Evolutionary conservation across 1,140 invertebrate species (phyloP).

Genomic region (Planococcus citri): DNA sequence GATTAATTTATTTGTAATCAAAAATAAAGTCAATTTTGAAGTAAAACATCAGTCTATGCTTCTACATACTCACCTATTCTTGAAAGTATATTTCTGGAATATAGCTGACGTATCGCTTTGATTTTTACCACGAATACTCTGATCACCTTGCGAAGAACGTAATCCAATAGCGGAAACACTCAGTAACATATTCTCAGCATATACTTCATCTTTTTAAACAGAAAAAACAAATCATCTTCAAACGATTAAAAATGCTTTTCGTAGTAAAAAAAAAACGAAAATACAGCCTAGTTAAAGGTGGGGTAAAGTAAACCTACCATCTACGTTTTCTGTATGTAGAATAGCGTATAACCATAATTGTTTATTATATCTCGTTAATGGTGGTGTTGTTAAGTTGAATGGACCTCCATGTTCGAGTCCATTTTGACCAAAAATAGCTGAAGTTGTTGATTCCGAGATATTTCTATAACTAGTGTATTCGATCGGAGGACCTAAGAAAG

Average conservation of each 20-base stretch:
- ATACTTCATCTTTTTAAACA: slow-evolving; percentile 24
- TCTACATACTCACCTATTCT: neutral
- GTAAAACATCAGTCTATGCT: too few species aligned
- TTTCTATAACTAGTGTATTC: slow-evolving; percentile 58
- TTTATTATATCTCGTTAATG: slow-evolving; percentile 76
- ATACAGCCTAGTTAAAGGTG: too few species aligned
- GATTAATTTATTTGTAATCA: neutral
- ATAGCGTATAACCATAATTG: slow-evolving; percentile 86
- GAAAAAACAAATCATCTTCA: too few species aligned
- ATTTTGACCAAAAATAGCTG: slow-evolving; percentile 40
- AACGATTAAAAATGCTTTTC: too few species aligned
- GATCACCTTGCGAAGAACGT: neutral
- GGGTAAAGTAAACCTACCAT: slow-evolving; percentile 65
- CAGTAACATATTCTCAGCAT: slow-evolving; percentile 23
- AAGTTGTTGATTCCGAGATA: slow-evolving; percentile 35
- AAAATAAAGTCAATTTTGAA: too few species aligned
- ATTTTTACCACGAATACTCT: neutral
- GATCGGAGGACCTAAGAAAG: slow-evolving; percentile 66
- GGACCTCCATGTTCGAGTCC: slow-evolving; percentile 58
- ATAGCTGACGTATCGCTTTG: neutral
- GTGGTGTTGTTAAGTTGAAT: slow-evolving; percentile 64
- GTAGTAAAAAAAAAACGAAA: too few species aligned
- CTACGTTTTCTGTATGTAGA: slow-evolving; percentile 67
- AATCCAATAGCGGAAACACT: slow-evolving; percentile 19
- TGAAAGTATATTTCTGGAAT: neutral